phyloP scores from a whole-genome alignment of 2,888 invertebrate species.

The Pemphredon lugubris region DNA sequence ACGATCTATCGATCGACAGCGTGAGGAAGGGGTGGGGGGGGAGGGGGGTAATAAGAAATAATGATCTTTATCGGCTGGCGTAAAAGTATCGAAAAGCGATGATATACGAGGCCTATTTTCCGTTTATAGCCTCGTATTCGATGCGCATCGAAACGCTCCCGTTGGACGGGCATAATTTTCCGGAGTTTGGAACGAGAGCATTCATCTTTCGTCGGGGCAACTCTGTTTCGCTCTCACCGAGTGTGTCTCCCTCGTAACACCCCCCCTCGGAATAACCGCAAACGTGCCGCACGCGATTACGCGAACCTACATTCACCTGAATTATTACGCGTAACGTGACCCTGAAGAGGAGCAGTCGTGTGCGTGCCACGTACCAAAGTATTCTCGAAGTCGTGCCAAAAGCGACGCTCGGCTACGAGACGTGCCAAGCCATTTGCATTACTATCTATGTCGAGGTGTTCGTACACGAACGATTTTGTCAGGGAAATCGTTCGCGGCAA shows the following conservation, averaged over 20 bases:
- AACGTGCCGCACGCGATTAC: constrained; percentile 32
- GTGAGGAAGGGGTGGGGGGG: too few species aligned
- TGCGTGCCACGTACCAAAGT: constrained; percentile 16
- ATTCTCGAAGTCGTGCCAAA: constrained; percentile 41
- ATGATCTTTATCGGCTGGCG: constrained; percentile 12
- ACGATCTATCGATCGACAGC: too few species aligned
- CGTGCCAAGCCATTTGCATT: constrained; percentile 48
- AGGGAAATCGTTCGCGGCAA: not conserved
- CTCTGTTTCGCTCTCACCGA: too few species aligned
- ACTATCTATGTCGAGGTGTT: constrained; percentile 2
- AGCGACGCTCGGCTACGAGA: constrained; percentile 22
- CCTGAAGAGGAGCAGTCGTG: constrained; percentile 33
- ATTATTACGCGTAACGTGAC: constrained; percentile 44
- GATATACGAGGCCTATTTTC: constrained; percentile 28
- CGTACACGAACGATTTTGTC: not conserved
- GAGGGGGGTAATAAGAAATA: constrained; percentile 16
- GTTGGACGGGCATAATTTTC: constrained; percentile 31
- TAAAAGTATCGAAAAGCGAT: constrained; percentile 13
- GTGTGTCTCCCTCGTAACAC: not conserved
- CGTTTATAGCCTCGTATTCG: constrained; percentile 2
- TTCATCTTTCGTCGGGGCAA: constrained; percentile 24
- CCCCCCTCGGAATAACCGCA: constrained; percentile 26
- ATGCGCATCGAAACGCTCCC: constrained; percentile 23
- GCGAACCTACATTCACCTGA: constrained; percentile 48
- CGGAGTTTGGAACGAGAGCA: constrained; percentile 21